A percentile compares a stretch with the other conserved stretches of the same genome.
Evolutionary conservation across 1,140 invertebrate genomes (phyloP).

Genomic region (Piezodorus guildinii): DNA sequence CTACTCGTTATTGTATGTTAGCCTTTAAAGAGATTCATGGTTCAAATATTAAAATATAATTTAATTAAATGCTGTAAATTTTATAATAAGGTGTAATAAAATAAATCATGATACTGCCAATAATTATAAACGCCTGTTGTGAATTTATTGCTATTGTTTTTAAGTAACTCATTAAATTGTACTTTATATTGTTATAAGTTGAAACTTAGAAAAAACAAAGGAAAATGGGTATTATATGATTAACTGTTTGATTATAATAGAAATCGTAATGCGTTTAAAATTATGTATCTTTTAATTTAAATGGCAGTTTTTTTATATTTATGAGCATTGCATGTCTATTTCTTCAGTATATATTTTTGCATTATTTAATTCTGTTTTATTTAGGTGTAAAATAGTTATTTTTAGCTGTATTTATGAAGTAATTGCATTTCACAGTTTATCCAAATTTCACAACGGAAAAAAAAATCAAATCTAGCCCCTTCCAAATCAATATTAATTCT

Average conservation of each 20-base stretch:
- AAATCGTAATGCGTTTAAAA: not conserved
- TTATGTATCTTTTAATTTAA: not conserved
- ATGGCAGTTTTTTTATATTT: not conserved
- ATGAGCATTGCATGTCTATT: not conserved
- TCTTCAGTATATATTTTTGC: too few species aligned
- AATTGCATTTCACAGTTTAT: too few species aligned
- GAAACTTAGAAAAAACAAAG: not conserved
- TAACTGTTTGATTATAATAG: not conserved
- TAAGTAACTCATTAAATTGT: slow-evolving; percentile 1
- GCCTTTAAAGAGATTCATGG: not conserved
- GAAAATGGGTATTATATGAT: not conserved
- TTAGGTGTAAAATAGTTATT: too few species aligned
- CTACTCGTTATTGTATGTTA: not conserved
- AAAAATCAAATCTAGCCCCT: too few species aligned
- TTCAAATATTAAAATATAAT: not conserved
- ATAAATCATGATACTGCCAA: slow-evolving; percentile 7
- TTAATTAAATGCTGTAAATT: slow-evolving; percentile 1
- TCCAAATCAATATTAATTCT: too few species aligned
- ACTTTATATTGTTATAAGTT: not conserved
- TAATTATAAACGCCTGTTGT: slow-evolving; percentile 5
- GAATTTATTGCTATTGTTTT: not conserved
- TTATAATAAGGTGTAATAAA: not conserved
- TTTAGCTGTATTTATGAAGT: too few species aligned
- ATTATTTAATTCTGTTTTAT: too few species aligned
- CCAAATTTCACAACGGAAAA: too few species aligned